Conservation (phyloP, 2,888 invertebrate species). For the Andrena trimmerana region DNA sequence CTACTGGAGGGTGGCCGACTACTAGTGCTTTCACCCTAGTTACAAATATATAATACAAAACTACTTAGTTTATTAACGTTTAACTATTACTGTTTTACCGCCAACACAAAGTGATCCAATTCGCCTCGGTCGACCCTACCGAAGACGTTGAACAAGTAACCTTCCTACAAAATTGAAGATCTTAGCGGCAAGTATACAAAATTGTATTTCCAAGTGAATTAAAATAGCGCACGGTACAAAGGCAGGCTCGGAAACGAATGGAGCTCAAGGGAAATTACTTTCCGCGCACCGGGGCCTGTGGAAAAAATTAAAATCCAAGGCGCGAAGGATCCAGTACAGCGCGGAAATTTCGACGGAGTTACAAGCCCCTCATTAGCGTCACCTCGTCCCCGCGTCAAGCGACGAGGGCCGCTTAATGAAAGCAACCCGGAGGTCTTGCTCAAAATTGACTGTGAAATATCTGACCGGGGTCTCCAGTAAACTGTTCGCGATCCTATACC, state of each 20-base stretch:
- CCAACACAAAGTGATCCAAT: no score
- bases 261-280: slow-evolving; percentile 43
- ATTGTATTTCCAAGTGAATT: background rate
- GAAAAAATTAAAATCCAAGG: slow-evolving; percentile 30
- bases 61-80: no score
- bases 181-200: background rate
- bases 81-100: no score
- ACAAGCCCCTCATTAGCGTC: slow-evolving; percentile 2
- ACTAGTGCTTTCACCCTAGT: no score
- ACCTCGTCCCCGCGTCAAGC: slow-evolving; percentile 1
- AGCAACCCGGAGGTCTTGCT: slow-evolving; percentile 2
- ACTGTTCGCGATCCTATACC: slow-evolving; percentile 19
- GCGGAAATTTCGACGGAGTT: background rate
- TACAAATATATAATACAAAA: no score
- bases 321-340: background rate
- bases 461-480: slow-evolving; percentile 18
- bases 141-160: background rate
- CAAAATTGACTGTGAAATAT: slow-evolving; percentile 37
- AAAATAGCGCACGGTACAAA: slow-evolving; percentile 2
- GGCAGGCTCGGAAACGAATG: slow-evolving; percentile 6
- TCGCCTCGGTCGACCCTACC: no score
- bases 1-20: no score
- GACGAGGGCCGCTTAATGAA: slow-evolving; percentile 32
- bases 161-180: background rate
- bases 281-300: background rate